Evolutionary conservation across 2,113 vertebrate genomes (phyloP).

Genomic region (Zosterops borbonicus): DNA sequence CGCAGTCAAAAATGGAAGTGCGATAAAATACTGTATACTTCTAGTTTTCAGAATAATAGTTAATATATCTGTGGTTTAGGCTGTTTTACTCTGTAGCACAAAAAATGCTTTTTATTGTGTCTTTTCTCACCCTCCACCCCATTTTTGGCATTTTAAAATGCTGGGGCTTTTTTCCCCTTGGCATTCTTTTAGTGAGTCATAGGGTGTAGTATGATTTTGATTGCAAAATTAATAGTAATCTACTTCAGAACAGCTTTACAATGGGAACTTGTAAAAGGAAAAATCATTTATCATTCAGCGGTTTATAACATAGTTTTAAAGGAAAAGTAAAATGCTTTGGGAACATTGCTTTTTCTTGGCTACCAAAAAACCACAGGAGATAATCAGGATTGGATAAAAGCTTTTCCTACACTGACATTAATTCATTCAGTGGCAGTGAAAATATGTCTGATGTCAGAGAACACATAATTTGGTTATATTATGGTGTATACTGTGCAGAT

Average conservation of each 20-base stretch:
- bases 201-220: not conserved
- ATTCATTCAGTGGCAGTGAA: not conserved
- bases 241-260: conserved; percentile 3
- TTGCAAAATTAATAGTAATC: conserved; percentile 22
- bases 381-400: not conserved
- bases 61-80: not conserved
- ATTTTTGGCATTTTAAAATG: not conserved
- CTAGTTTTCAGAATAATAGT: not conserved
- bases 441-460: not conserved
- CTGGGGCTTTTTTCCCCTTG: not conserved
- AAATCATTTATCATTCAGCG: not conserved
- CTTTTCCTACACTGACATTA: not conserved
- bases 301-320: not conserved
- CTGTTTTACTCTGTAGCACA: not conserved
- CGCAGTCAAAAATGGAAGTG: not conserved
- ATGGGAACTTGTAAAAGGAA: not conserved
- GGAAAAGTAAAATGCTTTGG: not conserved
- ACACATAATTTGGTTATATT: not conserved
- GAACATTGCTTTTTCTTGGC: not conserved
- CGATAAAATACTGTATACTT: not conserved
- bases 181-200: not conserved
- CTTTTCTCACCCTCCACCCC: not conserved
- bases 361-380: not conserved
- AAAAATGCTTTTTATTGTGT: not conserved
- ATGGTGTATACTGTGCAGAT: not conserved